phyloP scores from a whole-genome alignment of 2,888 invertebrate genomes.

The Acleris sparsana region DNA sequence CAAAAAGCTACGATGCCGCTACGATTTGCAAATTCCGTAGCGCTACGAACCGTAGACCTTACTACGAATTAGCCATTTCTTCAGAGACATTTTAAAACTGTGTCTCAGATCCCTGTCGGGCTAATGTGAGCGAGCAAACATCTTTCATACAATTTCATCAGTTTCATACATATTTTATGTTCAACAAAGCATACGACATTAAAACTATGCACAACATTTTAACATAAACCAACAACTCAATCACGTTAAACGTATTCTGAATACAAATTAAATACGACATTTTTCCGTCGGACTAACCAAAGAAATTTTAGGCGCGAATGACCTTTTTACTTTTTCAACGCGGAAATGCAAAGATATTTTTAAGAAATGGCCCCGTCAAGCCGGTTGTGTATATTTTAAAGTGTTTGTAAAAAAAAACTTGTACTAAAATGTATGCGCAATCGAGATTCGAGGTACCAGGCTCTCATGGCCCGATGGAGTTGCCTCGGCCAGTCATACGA shows the following conservation, averaged over 20 bases:
- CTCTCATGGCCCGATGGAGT: slow-evolving; percentile 62
- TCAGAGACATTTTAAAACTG: slow-evolving; percentile 16
- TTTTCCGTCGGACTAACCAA: slow-evolving; percentile 37
- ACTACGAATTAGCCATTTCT: slow-evolving; percentile 39
- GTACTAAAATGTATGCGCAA: slow-evolving; percentile 80
- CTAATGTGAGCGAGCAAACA: too few species aligned
- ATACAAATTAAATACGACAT: slow-evolving; percentile 47
- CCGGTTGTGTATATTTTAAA: slow-evolving; percentile 78
- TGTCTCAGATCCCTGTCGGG: not conserved
- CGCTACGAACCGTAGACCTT: slow-evolving; percentile 49
- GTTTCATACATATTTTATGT: slow-evolving; percentile 8
- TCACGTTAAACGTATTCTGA: slow-evolving; percentile 51
- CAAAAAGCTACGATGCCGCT: slow-evolving; percentile 10
- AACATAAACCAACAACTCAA: slow-evolving; percentile 52
- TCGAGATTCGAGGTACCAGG: slow-evolving; percentile 77
- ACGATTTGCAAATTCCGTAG: slow-evolving; percentile 40
- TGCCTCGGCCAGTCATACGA: slow-evolving; percentile 57
- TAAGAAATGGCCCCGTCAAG: slow-evolving; percentile 70
- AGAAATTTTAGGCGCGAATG: slow-evolving; percentile 70
- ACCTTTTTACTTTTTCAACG: slow-evolving; percentile 73
- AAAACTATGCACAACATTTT: slow-evolving; percentile 39
- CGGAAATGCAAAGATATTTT: slow-evolving; percentile 79
- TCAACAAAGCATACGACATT: slow-evolving; percentile 7
- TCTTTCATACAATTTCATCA: slow-evolving; percentile 6
- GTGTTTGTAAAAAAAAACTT: slow-evolving; percentile 67